These are phyloP conservation scores for Drosophila tripunctata DNA, from an alignment of 2,888 invertebrate genomes.

Conservation along the genomic window DNA sequence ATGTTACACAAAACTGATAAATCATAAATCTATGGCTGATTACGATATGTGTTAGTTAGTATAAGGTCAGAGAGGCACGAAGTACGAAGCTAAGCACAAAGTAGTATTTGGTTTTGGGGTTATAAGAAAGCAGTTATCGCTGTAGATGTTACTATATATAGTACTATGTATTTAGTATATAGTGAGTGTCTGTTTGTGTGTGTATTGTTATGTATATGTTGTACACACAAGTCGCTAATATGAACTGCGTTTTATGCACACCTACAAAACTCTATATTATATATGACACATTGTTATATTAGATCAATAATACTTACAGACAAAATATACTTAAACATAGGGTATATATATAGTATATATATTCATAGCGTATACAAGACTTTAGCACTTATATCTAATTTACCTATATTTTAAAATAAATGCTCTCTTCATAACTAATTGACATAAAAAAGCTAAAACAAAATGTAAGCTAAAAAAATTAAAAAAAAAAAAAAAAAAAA, in stretches of 20 bases:
- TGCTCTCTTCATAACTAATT: neutral
- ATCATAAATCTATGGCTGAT: constrained; percentile 60
- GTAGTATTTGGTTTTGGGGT: constrained; percentile 44
- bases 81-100: constrained; percentile 67
- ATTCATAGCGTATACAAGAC: neutral
- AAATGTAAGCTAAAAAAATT: constrained; percentile 1
- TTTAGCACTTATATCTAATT: constrained; percentile 2
- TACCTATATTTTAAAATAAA: neutral
- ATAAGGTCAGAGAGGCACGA: constrained; percentile 58
- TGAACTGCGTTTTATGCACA: constrained; percentile 42
- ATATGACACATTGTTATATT: neutral
- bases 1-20: constrained; percentile 59
- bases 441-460: neutral
- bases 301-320: constrained; percentile 39
- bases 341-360: neutral
- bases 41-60: constrained; percentile 23
- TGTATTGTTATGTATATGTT: constrained; percentile 6
- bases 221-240: constrained; percentile 39
- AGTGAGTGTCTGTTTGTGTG: constrained; percentile 11
- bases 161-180: constrained; percentile 3
- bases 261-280: constrained; percentile 35
- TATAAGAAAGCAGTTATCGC: constrained; percentile 62
- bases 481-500: too few species aligned
- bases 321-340: constrained; percentile 16
- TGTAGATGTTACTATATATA: constrained; percentile 26